Evolutionary conservation across 2,888 invertebrate species (phyloP).

Genomic region (Terebella lapidaria): DNA sequence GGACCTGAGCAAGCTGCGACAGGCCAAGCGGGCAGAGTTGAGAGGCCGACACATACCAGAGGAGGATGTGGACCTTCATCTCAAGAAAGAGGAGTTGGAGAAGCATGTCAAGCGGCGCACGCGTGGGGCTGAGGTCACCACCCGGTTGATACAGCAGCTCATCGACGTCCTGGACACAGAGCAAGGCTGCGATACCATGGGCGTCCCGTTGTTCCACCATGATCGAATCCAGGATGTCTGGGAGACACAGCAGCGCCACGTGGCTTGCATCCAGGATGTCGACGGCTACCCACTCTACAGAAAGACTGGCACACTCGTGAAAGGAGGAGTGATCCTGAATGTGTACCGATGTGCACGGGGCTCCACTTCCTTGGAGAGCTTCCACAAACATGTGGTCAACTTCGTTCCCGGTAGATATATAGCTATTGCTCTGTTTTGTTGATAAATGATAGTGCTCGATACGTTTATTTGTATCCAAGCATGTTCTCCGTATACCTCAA

Average conservation of each 20-base stretch:
- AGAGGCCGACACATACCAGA: slow-evolving; percentile 6
- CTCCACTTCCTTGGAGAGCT: slow-evolving; percentile 30
- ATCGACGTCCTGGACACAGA: slow-evolving; percentile 1
- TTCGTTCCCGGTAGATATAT: slow-evolving; percentile 27
- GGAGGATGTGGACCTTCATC: slow-evolving; percentile 4
- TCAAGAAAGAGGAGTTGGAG: slow-evolving; percentile 22
- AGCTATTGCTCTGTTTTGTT: slow-evolving; percentile 25
- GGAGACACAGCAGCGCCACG: slow-evolving; percentile 21
- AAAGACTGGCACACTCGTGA: slow-evolving; percentile 17
- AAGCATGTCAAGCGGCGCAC: slow-evolving; percentile 25
- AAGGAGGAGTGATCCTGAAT: slow-evolving; percentile 22
- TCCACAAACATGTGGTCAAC: slow-evolving; percentile 27
- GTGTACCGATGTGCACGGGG: slow-evolving; percentile 29
- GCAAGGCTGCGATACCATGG: slow-evolving; percentile 19
- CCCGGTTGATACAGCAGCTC: slow-evolving; percentile 14
- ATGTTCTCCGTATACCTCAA: too few species aligned
- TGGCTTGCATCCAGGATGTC: slow-evolving; percentile 25
- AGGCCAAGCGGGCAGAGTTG: slow-evolving; percentile 27
- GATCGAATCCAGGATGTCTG: slow-evolving; percentile 19
- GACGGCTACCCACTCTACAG: slow-evolving; percentile 23
- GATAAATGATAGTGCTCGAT: slow-evolving; percentile 8
- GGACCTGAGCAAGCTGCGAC: slow-evolving; percentile 21
- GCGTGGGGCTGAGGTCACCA: slow-evolving; percentile 19
- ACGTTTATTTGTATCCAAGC: too few species aligned
- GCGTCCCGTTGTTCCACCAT: slow-evolving; percentile 23